Base-by-base conservation (phyloP, 2,113 vertebrate genomes). In the Tachysurus vachellii region DNA sequence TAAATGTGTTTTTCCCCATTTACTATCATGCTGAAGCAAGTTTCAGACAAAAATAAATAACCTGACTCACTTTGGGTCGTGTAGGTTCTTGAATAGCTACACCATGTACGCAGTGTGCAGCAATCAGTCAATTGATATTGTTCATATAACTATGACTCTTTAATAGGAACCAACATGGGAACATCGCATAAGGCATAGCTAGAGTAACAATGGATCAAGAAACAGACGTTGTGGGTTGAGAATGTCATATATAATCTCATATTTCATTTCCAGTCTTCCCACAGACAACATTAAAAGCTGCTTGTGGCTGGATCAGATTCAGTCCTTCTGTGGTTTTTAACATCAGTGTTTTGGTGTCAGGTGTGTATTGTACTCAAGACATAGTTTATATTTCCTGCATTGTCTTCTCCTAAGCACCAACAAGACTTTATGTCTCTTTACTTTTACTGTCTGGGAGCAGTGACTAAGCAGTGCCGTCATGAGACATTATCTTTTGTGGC, bases 261-360 rank as follows among this genome's bases (percentile, higher is more conserved):
- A 26, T 50, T 75, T 75, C 71, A 14, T 10, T 75, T 26, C 71
- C 44, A 6, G 21, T 26, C 44, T 50, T 75, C 44, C 71, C 44
- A 50, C 42, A 13, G 44, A 21, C 21, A 75, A 13, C 71, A 50
- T 0, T 13, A 75, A 75, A 75, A 50, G 42, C 21, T 75, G 12
- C 42, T n/a, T 50, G 21, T 26, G 23, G 71, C 23, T 47, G 42
- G 44, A 75, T 75, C 71, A 21, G 42, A 75, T 75, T 47, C 4
- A 75, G 26, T 71, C 26, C 44, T 75, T 75, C 23, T 47, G 71
- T 50, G 71, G 71, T 50, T 75, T 71, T 71, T 75, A 75, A 75
- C 71, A 47, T 75, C 17, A 23, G 36, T 75, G 42, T 47, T 75
- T 26, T 14, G 71, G 11, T 75, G 21, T 50, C 44, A 1, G 70